Percentiles rank a stretch among this genome's conserved stretches.
These are phyloP conservation scores for Trachops cirrhosus DNA, from an alignment of 2,797 vertebrate genomes.

Conservation along the genomic window DNA sequence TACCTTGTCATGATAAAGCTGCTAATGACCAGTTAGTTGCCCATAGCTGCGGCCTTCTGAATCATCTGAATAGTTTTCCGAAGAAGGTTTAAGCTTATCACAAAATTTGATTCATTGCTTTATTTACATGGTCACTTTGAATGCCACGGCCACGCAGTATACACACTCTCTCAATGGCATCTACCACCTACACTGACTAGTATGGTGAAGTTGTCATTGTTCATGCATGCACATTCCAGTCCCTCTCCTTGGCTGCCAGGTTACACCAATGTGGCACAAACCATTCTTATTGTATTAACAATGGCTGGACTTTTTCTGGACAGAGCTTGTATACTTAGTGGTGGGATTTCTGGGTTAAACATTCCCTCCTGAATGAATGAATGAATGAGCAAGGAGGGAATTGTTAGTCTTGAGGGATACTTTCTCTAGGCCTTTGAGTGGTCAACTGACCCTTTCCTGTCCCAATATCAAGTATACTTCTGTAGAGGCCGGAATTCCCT, in stretches of 20 bases:
- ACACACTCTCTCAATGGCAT: background rate
- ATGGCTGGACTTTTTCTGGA: background rate
- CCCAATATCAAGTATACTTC: background rate
- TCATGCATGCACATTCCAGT: background rate
- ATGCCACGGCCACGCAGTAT: background rate
- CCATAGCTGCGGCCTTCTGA: background rate
- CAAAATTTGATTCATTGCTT: background rate
- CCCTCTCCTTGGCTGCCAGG: background rate
- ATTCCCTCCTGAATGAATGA: background rate
- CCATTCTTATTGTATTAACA: background rate
- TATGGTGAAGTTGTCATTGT: background rate
- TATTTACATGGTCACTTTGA: background rate
- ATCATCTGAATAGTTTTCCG: background rate
- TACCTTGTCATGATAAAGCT: background rate
- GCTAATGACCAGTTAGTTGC: background rate
- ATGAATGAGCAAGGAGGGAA: background rate
- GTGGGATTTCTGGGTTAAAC: background rate
- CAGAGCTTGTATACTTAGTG: background rate
- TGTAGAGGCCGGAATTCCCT: background rate
- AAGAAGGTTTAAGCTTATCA: background rate
- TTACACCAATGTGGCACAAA: background rate
- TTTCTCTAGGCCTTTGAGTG: background rate
- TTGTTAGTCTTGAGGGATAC: background rate
- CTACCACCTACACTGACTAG: background rate
- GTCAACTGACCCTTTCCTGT: background rate